A percentile compares a stretch with the other conserved stretches of the same genome.
These are phyloP conservation scores for Grantiella picta DNA, from an alignment of 2,113 vertebrate genomes.

Conservation along the genomic window DNA sequence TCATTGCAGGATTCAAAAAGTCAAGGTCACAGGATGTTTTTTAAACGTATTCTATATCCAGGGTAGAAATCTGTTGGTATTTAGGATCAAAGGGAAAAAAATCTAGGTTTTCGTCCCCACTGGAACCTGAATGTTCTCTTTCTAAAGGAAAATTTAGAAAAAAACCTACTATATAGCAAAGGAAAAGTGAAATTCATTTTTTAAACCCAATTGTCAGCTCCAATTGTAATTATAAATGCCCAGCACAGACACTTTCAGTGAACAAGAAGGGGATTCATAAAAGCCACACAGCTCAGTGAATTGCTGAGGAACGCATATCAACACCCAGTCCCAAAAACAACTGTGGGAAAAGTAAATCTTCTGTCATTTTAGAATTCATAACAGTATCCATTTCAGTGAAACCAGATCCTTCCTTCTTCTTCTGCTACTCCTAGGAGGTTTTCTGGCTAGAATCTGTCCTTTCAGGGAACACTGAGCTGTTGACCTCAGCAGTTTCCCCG, in stretches of 20 bases:
- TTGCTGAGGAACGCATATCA: not conserved
- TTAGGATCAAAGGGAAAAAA: not conserved
- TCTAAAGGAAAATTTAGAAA: not conserved
- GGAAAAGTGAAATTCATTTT: not conserved
- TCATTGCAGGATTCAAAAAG: not conserved
- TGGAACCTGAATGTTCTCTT: not conserved
- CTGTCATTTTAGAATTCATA: not conserved
- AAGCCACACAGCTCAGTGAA: not conserved
- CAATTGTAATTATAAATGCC: not conserved
- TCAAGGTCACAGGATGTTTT: not conserved
- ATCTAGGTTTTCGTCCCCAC: not conserved
- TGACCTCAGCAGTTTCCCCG: not conserved
- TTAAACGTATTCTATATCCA: not conserved
- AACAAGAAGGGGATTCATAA: not conserved
- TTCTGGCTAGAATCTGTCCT: not conserved
- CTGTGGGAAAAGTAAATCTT: not conserved
- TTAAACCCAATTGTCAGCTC: not conserved
- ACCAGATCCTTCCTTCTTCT: not conserved
- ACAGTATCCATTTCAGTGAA: not conserved
- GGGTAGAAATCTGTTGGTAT: not conserved
- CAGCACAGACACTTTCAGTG: not conserved
- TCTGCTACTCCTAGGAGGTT: not conserved
- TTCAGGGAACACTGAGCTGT: not conserved
- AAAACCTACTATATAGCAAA: not conserved
- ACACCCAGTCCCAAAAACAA: not conserved